Base-by-base conservation (phyloP, 2,113 vertebrate genomes). In the Sus scrofa region DNA sequence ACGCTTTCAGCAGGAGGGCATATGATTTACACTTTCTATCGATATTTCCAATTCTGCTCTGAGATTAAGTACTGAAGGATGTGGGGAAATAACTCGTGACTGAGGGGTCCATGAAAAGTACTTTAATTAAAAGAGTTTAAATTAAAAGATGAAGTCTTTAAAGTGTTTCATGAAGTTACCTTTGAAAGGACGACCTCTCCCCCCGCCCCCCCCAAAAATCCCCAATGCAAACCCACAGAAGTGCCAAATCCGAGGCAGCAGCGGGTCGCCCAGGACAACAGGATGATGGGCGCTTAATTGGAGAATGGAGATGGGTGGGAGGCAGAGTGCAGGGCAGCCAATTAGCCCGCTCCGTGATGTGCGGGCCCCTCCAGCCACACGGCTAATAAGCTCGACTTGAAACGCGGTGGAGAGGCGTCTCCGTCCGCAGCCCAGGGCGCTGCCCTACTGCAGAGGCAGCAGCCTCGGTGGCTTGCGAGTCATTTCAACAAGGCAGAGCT, bases 21-120 rank as follows among this genome's bases (percentile, higher is more conserved):
- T 98, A 95, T 98, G 99, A 99, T 98, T 99, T 99, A 99, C 96
- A 94, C 98, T 98, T 98, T 98, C 99, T 98, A 99, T 99, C 98
- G 98, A 99, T 99, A 99, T 99, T 99, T 98, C 98, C 98, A 99
- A 99, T 99, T 99, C 99, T 98, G 98, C 98, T 98, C 98, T 91
- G 82, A 99, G 99, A 99, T 98, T 97, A 98, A 99, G 99, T 96
- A 98, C 98, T 70, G 96, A 96, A 98, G 97, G 97, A 93, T 96
- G 97, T 19, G 93, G 91, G 98, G 96, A 98, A 98, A 97, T 97
- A 98, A 97, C 93, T 97, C 1, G 88, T 97, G 98, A 97, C 98
- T 7, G 74, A 97, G 97, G 97, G 97, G 65, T 52, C 96, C 77
- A n/a, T 39, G 83, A 96, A 97, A 94, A 2, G 70, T 24, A 58